Conservation (phyloP, 64 coral and sea anemone species). For the Orbicella faveolata region DNA sequence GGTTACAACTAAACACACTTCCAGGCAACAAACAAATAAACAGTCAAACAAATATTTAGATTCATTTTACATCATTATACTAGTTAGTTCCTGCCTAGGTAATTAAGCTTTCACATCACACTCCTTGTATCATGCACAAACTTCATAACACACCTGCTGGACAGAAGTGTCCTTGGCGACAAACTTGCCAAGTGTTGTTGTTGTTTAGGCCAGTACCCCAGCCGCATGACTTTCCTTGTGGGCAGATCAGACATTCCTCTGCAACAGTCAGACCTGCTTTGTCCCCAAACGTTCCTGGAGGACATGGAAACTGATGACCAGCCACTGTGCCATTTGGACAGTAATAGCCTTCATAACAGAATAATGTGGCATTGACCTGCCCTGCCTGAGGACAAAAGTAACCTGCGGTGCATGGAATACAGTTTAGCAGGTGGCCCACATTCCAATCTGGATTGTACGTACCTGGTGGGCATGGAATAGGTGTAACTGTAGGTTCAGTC, state of each 20-base stretch:
- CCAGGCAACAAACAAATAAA: too few relatives aligned
- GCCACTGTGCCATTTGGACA: conserved; percentile 93
- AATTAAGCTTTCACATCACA: not conserved
- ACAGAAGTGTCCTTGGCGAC: conserved; percentile 86
- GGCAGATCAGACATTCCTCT: conserved; percentile 84
- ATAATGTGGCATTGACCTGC: conserved; percentile 77
- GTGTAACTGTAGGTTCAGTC: conserved; percentile 73
- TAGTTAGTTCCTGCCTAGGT: too few relatives aligned
- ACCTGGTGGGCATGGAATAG: conserved; percentile 87
- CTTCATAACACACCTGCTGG: conserved; percentile 71
- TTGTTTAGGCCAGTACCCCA: conserved; percentile 91
- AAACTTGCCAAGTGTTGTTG: conserved; percentile 81
- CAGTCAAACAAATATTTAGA: too few relatives aligned
- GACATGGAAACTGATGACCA: conserved; percentile 86
- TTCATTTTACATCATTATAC: too few relatives aligned
- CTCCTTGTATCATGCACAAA: not conserved
- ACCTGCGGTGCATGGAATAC: conserved; percentile 88
- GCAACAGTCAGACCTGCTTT: conserved; percentile 74
- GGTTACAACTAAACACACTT: too few relatives aligned
- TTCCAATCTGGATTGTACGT: conserved; percentile 94
- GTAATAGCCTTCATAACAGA: conserved; percentile 97
- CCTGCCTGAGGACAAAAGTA: conserved; percentile 84
- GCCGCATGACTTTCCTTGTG: conserved; percentile 83
- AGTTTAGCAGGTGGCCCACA: conserved; percentile 88
- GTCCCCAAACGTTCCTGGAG: conserved; percentile 89